Percentiles rank a stretch among this genome's conserved stretches.
Evolutionary conservation across 2,797 vertebrate genomes (phyloP).

Genomic region (Huso huso): DNA sequence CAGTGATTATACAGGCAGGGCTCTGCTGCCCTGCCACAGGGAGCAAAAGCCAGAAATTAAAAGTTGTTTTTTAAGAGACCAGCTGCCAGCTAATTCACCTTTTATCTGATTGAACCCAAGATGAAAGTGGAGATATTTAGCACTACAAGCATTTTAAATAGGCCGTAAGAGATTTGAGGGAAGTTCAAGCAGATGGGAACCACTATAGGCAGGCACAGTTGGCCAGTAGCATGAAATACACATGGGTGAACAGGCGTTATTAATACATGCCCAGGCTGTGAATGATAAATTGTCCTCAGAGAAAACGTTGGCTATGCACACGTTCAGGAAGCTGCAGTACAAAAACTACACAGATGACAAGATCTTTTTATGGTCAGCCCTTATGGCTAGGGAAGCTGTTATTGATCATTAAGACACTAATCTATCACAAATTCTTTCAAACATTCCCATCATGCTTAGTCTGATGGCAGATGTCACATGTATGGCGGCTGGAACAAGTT

Average conservation of each 20-base stretch:
- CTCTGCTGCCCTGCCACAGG: neutral
- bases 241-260: conserved; percentile 15
- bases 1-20: no score
- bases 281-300: conserved; percentile 11
- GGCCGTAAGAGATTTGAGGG: conserved; percentile 12
- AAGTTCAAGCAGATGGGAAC: conserved; percentile 30
- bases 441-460: conserved; percentile 21
- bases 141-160: conserved; percentile 21
- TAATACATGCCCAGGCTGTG: conserved; percentile 1
- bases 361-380: conserved; percentile 13
- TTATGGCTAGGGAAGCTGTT: conserved; percentile 34
- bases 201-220: conserved; percentile 16
- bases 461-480: conserved; percentile 43
- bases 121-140: conserved; percentile 35
- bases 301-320: conserved; percentile 3
- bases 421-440: conserved; percentile 26
- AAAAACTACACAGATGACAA: neutral
- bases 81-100: conserved; percentile 28
- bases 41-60: conserved; percentile 22
- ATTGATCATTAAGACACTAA: conserved; percentile 33
- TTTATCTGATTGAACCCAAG: conserved; percentile 31
- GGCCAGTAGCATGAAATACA: conserved; percentile 23
- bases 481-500: conserved; percentile 37
- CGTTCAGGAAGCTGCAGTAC: conserved; percentile 15
- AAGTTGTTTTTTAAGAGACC: conserved; percentile 25